phyloP scores from a whole-genome alignment of 1,140 invertebrate species.

The Trichogramma pretiosum region DNA sequence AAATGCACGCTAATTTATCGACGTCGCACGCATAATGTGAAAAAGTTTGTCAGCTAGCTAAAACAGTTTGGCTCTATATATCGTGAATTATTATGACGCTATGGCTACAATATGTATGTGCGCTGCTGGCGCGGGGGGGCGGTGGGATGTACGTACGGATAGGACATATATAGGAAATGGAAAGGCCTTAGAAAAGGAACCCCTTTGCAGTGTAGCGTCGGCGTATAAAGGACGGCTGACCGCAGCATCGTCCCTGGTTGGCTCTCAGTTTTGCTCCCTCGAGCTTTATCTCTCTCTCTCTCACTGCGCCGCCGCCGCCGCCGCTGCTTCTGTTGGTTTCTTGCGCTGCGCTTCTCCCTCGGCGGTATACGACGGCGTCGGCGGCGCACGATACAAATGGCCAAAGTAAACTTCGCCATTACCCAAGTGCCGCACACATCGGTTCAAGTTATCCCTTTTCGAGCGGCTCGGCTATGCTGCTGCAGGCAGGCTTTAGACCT shows the following conservation, averaged over 20 bases:
- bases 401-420: constrained; percentile 43
- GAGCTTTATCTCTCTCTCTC: constrained; percentile 1
- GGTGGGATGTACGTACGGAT: background rate
- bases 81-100: constrained; percentile 41
- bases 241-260: constrained; percentile 15
- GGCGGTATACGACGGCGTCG: too few relatives aligned
- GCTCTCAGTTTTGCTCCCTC: constrained; percentile 2
- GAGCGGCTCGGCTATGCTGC: too few relatives aligned
- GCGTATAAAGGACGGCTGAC: too few relatives aligned
- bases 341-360: too few relatives aligned
- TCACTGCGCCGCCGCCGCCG: constrained; percentile 10
- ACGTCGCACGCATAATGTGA: constrained; percentile 28
- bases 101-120: too few relatives aligned
- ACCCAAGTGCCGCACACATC: constrained; percentile 31
- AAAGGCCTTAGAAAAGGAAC: constrained; percentile 9
- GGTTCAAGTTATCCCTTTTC: constrained; percentile 19
- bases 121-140: background rate
- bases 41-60: constrained; percentile 27
- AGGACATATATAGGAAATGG: background rate
- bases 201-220: background rate
- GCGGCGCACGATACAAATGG: constrained; percentile 39
- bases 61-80: constrained; percentile 39
- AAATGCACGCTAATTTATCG: constrained; percentile 39
- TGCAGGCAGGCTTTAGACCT: too few relatives aligned
- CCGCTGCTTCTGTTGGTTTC: too few relatives aligned